Base-by-base conservation (phyloP, 2,888 invertebrate species). In the Ormyrus rosae region DNA sequence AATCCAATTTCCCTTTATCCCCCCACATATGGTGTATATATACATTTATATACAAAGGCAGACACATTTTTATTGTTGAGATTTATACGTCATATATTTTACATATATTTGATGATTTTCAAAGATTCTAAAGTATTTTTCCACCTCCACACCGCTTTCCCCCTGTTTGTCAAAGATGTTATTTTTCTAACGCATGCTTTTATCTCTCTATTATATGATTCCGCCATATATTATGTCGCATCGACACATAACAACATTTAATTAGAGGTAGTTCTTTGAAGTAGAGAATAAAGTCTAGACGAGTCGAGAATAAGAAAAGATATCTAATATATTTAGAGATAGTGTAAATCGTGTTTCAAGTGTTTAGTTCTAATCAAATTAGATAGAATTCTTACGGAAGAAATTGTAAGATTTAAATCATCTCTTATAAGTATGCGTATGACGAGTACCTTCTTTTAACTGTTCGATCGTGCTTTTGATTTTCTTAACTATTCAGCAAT, bases 171-270 rank as follows among this genome's bases (percentile, higher is more conserved):
- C 83, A 83, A 82, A 89, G 83, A 86, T 84, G 86, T 88, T 89
- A 88, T 89, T 89, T 89, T 89, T 89, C 85, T 87, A 87, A 88
- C 86, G 89, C 89, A 89, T 89, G 89, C 86, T 87, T 80, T 78
- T 79, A 73, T 70, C 80, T 77, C 61, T 77, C 45, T 76, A 55
- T 70, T 65, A 58, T 50, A 63, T 6, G 34, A 67, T 53, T 72
- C 34, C 68, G 64, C 61, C 56, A 61, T 34, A 34, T 34, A 34
- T 65, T 48, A 19, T 78, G 55, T 6, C 60, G 51, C 60, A 72
- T 68, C n/a, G 56, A 64, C 64, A 65, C 69, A 63, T 65, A 58
- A 13, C 5, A 51, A 68, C 46, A 69, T 19, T 60, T 74, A 13
- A 45, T 73, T 34, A 8, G 13, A 73, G 51, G 46, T 79, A 48